Evolutionary conservation across 2,888 invertebrate species (phyloP), one percentile per base, ranked within the genome.

Genomic region (Ypsolopha scabrella): DNA sequence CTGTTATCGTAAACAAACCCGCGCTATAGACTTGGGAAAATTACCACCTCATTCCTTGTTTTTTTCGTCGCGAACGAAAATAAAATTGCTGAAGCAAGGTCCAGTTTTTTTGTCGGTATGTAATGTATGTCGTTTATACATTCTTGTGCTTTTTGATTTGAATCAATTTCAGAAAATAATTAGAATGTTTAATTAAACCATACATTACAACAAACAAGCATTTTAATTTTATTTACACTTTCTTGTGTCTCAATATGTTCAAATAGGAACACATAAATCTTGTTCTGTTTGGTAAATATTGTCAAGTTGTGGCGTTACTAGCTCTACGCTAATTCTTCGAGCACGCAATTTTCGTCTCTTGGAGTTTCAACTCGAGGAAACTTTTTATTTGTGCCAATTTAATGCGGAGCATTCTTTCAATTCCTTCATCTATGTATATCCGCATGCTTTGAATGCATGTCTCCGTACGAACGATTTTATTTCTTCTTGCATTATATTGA

Each of bases 321-420:
- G 53, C 57, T 58, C 56, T 54, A 53, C 56, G 56, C 52, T 62
- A 59, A 65, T 63, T 57, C 52, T 51, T 49, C 52, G 37, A 54
- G 54, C 59, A 61, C 55, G 55, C 51, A 52, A 6, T 1, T 8
- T 9, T 7, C 24, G 34, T 35, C 35, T 24, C 24, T 24, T 24
- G 6, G 39, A 39, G 39, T 39, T 39, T 36, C 41, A 50, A 11
- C 41, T 41, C 46, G 53, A 56, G 49, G 59, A 60, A 63, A 59
- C 55, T 64, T 64, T 67, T 65, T 61, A 61, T 62, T 65, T 62
- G 59, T 46, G 63, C 58, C 51, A 61, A 62, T 66, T 64, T 61
- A 54, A 55, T 57, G 51, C 52, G 41, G 48, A 56, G 53, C 55
- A 47, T 43, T 10, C n/a, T 10, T 39, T 39, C 57, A 61, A 61